A percentile compares a stretch with the other conserved stretches of the same genome.
Conservation (phyloP, 2,888 invertebrate species). For the Xanthia icteritia region DNA sequence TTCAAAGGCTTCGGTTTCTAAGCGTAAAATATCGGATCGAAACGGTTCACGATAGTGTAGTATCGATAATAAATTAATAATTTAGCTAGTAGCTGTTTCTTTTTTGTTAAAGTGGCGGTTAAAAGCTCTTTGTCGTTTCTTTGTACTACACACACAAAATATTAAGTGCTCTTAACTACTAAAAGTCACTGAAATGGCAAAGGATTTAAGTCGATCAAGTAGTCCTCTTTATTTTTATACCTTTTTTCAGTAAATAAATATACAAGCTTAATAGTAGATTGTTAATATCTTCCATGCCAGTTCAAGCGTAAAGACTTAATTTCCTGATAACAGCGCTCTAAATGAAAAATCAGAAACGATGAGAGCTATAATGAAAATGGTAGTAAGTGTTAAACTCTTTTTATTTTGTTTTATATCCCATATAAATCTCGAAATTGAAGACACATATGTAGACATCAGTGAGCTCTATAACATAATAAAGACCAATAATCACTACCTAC, state of each 20-base stretch:
- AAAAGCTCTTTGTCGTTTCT: conserved; percentile 6
- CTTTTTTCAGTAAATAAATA: conserved; percentile 41
- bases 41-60: conserved; percentile 45
- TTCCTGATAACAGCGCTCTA: conserved; percentile 66
- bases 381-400: background rate
- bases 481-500: background rate
- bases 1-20: conserved; percentile 77
- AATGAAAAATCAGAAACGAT: conserved; percentile 62
- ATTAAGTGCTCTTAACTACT: background rate
- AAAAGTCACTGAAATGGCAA: background rate
- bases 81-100: conserved; percentile 11
- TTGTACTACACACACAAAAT: conserved; percentile 1
- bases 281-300: conserved; percentile 53
- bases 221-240: background rate
- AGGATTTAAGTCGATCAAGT: conserved; percentile 2
- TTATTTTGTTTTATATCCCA: background rate
- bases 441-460: background rate
- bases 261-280: conserved; percentile 48
- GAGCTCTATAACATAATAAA: background rate
- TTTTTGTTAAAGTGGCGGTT: conserved; percentile 9
- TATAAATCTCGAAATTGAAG: background rate
- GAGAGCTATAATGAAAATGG: conserved; percentile 27
- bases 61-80: conserved; percentile 59
- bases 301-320: conserved; percentile 64
- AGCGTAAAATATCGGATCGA: conserved; percentile 60